A percentile compares a stretch with the other conserved stretches of the same genome.
Evolutionary conservation across 2,797 vertebrate genomes (phyloP).

Genomic region (Enteromius paludinosus): DNA sequence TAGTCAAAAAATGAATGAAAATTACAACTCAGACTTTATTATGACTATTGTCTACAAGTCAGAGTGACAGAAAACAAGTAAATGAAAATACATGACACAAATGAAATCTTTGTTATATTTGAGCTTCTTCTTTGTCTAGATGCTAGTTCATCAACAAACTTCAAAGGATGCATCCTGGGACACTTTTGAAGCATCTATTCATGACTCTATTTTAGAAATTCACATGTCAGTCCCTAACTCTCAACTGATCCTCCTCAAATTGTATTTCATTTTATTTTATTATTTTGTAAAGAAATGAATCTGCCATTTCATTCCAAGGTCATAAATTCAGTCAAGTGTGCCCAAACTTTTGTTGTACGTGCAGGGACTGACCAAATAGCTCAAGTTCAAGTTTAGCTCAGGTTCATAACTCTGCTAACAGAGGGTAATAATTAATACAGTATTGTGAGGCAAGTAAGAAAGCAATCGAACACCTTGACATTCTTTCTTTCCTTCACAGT

Average conservation of each 20-base stretch:
- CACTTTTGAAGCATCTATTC: background rate
- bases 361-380: conserved; percentile 7
- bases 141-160: background rate
- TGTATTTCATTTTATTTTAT: too few relatives aligned
- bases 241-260: too few relatives aligned
- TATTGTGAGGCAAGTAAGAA: conserved; percentile 68
- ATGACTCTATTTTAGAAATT: background rate
- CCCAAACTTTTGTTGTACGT: background rate
- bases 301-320: background rate
- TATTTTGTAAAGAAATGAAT: background rate
- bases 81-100: background rate
- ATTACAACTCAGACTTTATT: background rate
- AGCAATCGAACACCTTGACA: conserved; percentile 62
- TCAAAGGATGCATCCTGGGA: background rate
- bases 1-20: conserved; percentile 48
- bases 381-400: conserved; percentile 22
- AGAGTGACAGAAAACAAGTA: background rate
- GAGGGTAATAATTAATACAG: conserved; percentile 75
- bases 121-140: background rate
- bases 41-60: background rate
- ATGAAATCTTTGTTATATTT: background rate
- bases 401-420: conserved; percentile 34
- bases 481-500: background rate
- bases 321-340: conserved; percentile 16
- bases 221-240: background rate